A percentile compares a stretch with the other conserved stretches of the same genome.
These are phyloP conservation scores for Brachypodius melanocephalos DNA, from an alignment of 2,113 vertebrate genomes.

Conservation along the genomic window DNA sequence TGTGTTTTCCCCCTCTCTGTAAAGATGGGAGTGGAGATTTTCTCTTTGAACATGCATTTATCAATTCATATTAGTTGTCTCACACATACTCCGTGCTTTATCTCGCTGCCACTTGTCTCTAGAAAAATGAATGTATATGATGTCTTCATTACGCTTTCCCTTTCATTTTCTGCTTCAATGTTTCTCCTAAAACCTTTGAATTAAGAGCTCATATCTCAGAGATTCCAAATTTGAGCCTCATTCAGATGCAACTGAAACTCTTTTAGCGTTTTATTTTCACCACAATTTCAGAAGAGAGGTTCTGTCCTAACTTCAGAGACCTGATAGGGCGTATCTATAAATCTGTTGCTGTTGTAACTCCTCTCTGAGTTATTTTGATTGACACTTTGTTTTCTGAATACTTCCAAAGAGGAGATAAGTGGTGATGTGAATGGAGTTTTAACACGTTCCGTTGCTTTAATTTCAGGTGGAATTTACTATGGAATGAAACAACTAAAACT, in stretches of 20 bases:
- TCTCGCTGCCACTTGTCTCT: background rate
- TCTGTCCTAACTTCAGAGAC: background rate
- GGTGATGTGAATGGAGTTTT: background rate
- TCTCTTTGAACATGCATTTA: background rate
- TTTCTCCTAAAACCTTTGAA: background rate
- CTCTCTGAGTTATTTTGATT: background rate
- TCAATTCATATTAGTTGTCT: fast-evolving
- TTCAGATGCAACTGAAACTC: background rate
- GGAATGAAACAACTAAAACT: background rate
- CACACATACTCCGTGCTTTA: background rate
- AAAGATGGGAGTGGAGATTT: background rate
- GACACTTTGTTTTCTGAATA: background rate
- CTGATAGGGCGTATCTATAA: background rate
- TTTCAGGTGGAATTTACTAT: background rate
- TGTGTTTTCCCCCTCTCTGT: background rate
- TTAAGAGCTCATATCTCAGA: background rate
- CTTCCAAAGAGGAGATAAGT: background rate
- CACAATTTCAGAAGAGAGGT: background rate
- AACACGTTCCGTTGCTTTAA: background rate
- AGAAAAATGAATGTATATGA: background rate
- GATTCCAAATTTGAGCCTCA: background rate
- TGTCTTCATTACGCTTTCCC: conserved; percentile 37
- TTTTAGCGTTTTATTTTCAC: background rate
- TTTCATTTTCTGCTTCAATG: conserved; percentile 40
- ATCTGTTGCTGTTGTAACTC: background rate